phyloP scores from a whole-genome alignment of 2,888 invertebrate species.

The Esperia sulphurella region DNA sequence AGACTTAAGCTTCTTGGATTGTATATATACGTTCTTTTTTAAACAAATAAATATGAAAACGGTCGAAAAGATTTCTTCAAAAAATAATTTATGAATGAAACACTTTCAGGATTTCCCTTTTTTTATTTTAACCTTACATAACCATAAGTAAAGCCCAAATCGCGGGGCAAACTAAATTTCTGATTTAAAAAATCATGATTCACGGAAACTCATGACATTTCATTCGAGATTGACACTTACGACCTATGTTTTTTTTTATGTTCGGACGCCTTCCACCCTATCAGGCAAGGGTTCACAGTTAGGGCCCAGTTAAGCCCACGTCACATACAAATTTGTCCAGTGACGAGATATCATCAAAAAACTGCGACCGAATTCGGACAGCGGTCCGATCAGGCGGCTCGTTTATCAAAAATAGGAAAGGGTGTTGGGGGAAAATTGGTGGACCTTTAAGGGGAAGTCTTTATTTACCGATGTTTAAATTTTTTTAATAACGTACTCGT shows the following conservation, averaged over 20 bases:
- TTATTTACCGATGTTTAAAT: background rate
- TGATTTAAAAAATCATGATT: too few species aligned
- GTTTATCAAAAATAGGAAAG: conserved; percentile 66
- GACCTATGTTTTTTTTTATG: background rate
- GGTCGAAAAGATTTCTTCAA: too few species aligned
- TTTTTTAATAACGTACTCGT: too few species aligned
- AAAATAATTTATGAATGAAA: too few species aligned
- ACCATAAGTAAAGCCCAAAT: too few species aligned
- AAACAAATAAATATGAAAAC: too few species aligned
- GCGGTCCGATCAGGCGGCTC: conserved; percentile 56
- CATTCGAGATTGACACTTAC: conserved; percentile 9
- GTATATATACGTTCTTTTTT: too few species aligned
- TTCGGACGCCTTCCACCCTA: conserved; percentile 6
- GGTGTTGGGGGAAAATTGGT: conserved; percentile 39
- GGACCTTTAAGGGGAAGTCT: conserved; percentile 25
- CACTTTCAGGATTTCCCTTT: too few species aligned
- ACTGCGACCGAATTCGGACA: conserved; percentile 38
- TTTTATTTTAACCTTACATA: too few species aligned
- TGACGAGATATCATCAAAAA: conserved; percentile 68
- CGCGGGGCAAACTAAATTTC: too few species aligned
- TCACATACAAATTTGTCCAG: conserved; percentile 68
- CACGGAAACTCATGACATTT: background rate
- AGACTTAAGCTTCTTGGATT: too few species aligned
- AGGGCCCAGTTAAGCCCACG: conserved; percentile 38
- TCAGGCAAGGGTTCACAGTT: conserved; percentile 34